A percentile compares a stretch with the other conserved stretches of the same genome.
phyloP scores from a whole-genome alignment of 1,140 invertebrate genomes.

The Piezodorus guildinii region DNA sequence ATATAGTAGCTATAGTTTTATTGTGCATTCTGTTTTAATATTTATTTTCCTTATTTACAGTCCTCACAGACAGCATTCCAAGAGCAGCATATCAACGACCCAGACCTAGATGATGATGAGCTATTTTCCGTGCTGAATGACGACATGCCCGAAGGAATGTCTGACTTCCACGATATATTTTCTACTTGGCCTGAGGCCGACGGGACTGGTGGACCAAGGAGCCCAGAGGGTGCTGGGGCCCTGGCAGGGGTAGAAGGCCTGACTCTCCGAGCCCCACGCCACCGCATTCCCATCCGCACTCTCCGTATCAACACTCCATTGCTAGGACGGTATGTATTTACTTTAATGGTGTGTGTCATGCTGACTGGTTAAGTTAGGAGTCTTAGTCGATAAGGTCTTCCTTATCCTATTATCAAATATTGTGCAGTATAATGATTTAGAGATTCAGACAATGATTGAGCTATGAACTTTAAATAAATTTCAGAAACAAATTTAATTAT shows the following conservation, averaged over 20 bases:
- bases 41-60: constrained; percentile 37
- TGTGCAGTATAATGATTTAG: no score
- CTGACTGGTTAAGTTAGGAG: no score
- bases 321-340: background rate
- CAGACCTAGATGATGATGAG: constrained; percentile 62
- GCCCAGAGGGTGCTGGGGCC: constrained; percentile 45
- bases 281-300: constrained; percentile 37
- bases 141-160: constrained; percentile 59
- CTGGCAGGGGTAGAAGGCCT: constrained; percentile 42
- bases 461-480: no score
- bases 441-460: no score
- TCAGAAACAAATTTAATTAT: no score
- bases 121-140: constrained; percentile 54
- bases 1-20: background rate
- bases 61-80: constrained; percentile 77
- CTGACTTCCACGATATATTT: constrained; percentile 50
- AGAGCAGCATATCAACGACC: constrained; percentile 64
- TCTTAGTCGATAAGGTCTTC: no score
- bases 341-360: no score
- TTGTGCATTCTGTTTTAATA: background rate
- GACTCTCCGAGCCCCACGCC: constrained; percentile 41
- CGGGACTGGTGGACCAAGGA: constrained; percentile 42
- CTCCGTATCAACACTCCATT: constrained; percentile 41
- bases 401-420: no score
- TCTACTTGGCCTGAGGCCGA: constrained; percentile 53